Base-by-base conservation (phyloP, 2,797 vertebrate species). In the Epinephelus awoara region DNA sequence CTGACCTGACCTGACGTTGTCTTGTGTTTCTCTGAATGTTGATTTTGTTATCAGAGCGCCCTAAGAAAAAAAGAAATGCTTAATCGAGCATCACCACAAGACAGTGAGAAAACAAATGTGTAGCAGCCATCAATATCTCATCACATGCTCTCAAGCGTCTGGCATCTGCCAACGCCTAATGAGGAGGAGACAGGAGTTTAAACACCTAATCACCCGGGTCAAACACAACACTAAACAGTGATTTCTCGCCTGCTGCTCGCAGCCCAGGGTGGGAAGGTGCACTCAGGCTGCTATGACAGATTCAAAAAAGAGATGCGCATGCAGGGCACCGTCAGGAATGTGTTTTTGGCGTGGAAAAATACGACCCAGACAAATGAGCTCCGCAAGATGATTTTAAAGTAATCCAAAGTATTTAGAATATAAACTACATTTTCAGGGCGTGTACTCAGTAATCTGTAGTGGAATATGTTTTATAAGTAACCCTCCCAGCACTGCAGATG, bases 51-150 rank as follows among this genome's bases (percentile, higher is more conserved):
- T 65, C 23, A 42, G 54, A 6, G 1, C 19, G 54, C 29, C 56
- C 29, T 18, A 55, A 56, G 51, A 59, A 80, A n/a, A 54, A 13
- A 13, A 56, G 21, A 68, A 74, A 57, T 56, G 38, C 69, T 63
- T 79, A 58, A 9, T 2, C 21, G 55, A 62, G 58, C 66, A 59
- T 76, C 59, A 40, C 61, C 49, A 58, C 29, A 63, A 77, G 67
- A 27, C 14, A 2, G 42, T 2, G 14, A 46, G 57, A 70, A 59
- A 81, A 75, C 62, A 79, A 85, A 80, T 2, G 40, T 12, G 40
- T 12, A n/a, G 12, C 42, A 52, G 75, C 52, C 86, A 89, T 87
- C 64, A 75, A 75, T 47, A 34, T 80, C 81, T 91, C 90, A 91
- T 86, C 89, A 85, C 77, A 47, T 51, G 64, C 75, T 67, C 69